Base-by-base conservation (phyloP, 2,113 vertebrate species). In the Oncorhynchus gorbuscha region DNA sequence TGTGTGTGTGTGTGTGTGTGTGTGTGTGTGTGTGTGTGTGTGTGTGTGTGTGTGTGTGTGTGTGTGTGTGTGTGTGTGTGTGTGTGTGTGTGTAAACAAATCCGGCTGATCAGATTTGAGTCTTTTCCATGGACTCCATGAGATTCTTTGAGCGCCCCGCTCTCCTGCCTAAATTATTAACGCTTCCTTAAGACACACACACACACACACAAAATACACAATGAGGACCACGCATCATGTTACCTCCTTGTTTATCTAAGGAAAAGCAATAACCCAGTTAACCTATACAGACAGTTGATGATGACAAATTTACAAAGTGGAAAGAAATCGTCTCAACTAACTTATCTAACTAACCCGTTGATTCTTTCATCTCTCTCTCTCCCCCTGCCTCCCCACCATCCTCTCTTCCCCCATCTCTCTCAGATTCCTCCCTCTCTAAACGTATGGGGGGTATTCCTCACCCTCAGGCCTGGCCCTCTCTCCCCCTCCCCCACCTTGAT, bases 101-200 rank as follows among this genome's bases (percentile, higher is more conserved):
- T 90, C 88, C 84, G 76, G 70, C 86, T 76, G 89, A 89, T 92
- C 86, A 91, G 91, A 91, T 90, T 92, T 90, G 87, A 87, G 84
- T 79, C 71, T 84, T 90, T 91, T 91, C 88, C 89, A 91, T 91
- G 22, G 81, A 84, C 86, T 83, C 85, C 83, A 88, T 78, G 90
- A 92, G 91, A 90, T 90, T 91, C 87, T 83, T 88, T 75, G 77
- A 85, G 87, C 81, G 84, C 82, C 84, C 77, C 72, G 80, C 67
- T 62, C 82, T 22, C 13, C 30, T 4, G 18, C 28, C 22, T 92
- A 73, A 90, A 92, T 92, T 83, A 92, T 92, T 91, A 72, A 92
- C 76, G 83, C 77, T 91, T 91, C 86, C 88, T 91, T 88, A 87
- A 86, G 83, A 80, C 76, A 65, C 69, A 71, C 76, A 75, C 3